Evolutionary conservation across 2,113 vertebrate species (phyloP).

Genomic region (Ardeotis arabs): DNA sequence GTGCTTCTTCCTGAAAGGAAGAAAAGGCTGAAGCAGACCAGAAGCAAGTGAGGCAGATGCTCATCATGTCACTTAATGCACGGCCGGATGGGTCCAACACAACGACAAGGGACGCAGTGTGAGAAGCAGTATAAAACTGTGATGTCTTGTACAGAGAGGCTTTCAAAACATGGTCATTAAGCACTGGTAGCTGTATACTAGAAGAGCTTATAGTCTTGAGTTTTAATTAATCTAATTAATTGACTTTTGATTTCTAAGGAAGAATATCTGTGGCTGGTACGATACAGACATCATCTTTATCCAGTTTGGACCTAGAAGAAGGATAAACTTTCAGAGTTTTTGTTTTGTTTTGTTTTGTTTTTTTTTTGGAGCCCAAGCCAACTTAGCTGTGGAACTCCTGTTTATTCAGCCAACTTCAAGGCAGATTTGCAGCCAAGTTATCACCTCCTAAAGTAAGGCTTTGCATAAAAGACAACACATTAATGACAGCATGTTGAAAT

Average conservation of each 20-base stretch:
- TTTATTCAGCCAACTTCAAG: neutral
- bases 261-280: neutral
- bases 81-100: accelerated
- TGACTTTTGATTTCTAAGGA: neutral
- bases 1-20: neutral
- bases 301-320: neutral
- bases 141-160: neutral
- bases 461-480: neutral
- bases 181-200: neutral
- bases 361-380: neutral
- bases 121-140: neutral
- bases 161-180: neutral
- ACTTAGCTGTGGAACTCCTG: neutral
- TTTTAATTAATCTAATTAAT: neutral
- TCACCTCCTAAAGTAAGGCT: neutral
- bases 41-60: neutral
- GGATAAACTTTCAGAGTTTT: neutral
- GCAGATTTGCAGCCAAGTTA: neutral
- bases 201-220: neutral
- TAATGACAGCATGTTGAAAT: neutral
- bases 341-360: too few species aligned
- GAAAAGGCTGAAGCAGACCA: neutral
- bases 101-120: accelerated
- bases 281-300: neutral
- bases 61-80: neutral